Evolutionary conservation across 1,140 invertebrate species (phyloP).

Genomic region (Drosophila asahinai): DNA sequence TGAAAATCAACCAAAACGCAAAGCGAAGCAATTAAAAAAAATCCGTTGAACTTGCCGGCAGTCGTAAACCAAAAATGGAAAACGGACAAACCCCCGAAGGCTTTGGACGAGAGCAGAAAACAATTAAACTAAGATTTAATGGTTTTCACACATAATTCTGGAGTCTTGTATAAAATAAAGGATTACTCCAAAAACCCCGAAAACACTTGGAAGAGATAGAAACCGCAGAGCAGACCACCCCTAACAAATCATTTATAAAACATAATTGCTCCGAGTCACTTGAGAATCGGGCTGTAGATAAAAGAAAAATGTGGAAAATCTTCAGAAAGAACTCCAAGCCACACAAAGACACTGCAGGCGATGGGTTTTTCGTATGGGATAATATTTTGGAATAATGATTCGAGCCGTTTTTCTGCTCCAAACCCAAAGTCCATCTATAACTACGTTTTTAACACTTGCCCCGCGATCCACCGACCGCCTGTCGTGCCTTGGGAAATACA

Average conservation of each 20-base stretch:
- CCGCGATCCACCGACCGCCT: slow-evolving; percentile 25
- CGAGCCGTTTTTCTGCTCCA: slow-evolving; percentile 38
- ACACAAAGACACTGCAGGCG: slow-evolving; percentile 66
- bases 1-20: slow-evolving; percentile 57
- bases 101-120: slow-evolving; percentile 55
- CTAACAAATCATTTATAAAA: slow-evolving; percentile 78
- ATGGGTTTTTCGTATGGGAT: slow-evolving; percentile 51
- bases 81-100: slow-evolving; percentile 19
- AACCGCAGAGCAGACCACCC: slow-evolving; percentile 58
- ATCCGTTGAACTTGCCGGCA: slow-evolving; percentile 72
- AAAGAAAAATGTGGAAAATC: slow-evolving; percentile 28
- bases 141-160: slow-evolving; percentile 74
- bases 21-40: slow-evolving; percentile 73
- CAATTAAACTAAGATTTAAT: slow-evolving; percentile 71
- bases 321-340: slow-evolving; percentile 22
- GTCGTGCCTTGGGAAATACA: slow-evolving; percentile 11
- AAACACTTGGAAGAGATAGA: slow-evolving; percentile 9
- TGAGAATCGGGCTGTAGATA: slow-evolving; percentile 46
- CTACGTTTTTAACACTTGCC: slow-evolving; percentile 78
- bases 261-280: slow-evolving; percentile 70
- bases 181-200: slow-evolving; percentile 41
- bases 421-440: slow-evolving; percentile 64
- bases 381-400: slow-evolving; percentile 42
- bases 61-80: slow-evolving; percentile 58
- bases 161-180: slow-evolving; percentile 69